Conservation (phyloP, 2,797 vertebrate species). For the Heterohyrax brucei region DNA sequence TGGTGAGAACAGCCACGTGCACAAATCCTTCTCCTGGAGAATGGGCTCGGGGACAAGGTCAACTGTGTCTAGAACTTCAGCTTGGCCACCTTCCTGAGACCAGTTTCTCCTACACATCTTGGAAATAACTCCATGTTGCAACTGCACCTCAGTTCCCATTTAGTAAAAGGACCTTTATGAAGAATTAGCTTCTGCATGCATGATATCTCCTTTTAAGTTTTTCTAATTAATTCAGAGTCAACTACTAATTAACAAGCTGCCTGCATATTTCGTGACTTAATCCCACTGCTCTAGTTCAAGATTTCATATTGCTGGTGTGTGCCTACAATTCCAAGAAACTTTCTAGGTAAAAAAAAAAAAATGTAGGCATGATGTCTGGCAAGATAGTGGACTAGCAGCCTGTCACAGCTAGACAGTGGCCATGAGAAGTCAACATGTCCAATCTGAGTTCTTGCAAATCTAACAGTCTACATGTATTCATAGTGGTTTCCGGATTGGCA, state of each 20-base stretch:
- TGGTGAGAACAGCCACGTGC: accelerated
- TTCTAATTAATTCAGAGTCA: background rate
- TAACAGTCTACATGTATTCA: background rate
- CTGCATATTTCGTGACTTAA: background rate
- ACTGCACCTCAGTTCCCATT: accelerated
- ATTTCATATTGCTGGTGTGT: background rate
- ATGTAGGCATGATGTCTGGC: background rate
- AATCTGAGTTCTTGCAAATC: background rate
- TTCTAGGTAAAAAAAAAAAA: slow-evolving; percentile 31
- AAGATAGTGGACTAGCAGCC: background rate
- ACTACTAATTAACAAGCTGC: too few species aligned
- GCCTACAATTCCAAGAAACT: background rate
- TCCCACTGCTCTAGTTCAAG: background rate
- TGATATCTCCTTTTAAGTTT: background rate
- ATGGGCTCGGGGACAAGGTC: accelerated
- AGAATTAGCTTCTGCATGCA: background rate
- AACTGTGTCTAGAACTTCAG: accelerated
- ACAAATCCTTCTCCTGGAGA: accelerated
- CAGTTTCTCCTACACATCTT: accelerated
- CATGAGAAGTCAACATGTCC: background rate
- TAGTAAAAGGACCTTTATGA: background rate
- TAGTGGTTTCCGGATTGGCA: background rate
- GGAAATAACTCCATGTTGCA: background rate
- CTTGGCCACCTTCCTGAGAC: background rate
- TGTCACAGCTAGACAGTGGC: background rate